These are phyloP conservation scores for Menidia beryllina DNA, from an alignment of 2,113 vertebrate species.

Conservation along the genomic window DNA sequence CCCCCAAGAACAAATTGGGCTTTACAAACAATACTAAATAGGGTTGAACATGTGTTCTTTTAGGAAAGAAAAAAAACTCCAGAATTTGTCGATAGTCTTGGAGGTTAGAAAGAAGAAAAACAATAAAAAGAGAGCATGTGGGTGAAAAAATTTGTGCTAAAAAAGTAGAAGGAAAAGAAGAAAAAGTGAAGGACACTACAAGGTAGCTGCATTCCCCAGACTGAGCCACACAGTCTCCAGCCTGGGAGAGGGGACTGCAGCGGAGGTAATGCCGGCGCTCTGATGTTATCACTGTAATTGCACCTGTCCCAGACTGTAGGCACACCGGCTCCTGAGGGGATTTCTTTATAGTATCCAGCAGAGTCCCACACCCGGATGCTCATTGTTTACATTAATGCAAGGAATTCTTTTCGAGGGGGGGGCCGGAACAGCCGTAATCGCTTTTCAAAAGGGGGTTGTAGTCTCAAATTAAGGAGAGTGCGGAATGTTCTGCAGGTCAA, in stretches of 20 bases:
- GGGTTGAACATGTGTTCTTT: conserved; percentile 67
- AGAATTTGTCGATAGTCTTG: conserved; percentile 6
- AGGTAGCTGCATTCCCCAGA: conserved; percentile 65
- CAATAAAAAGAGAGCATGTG: conserved; percentile 7
- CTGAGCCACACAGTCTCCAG: conserved; percentile 46
- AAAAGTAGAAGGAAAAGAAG: conserved; percentile 19
- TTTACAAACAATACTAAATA: conserved; percentile 77
- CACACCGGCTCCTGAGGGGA: conserved; percentile 74
- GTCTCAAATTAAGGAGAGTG: conserved; percentile 65
- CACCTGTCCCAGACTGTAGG: conserved; percentile 81
- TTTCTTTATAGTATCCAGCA: conserved; percentile 79
- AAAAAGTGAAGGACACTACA: conserved; percentile 62
- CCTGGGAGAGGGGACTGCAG: conserved; percentile 64
- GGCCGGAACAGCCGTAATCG: conserved; percentile 79
- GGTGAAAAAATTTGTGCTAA: conserved; percentile 41
- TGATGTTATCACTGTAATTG: conserved; percentile 86
- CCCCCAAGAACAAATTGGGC: conserved; percentile 77
- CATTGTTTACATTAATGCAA: conserved; percentile 84
- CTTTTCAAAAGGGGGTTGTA: conserved; percentile 65
- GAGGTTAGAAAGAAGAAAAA: conserved; percentile 7
- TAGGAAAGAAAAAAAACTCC: conserved; percentile 8
- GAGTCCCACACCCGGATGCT: conserved; percentile 77
- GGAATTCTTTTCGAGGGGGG: conserved; percentile 58
- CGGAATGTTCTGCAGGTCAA: conserved; percentile 70
- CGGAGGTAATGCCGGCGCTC: conserved; percentile 67